A percentile compares a stretch with the other conserved stretches of the same genome.
Conservation (phyloP, 1,140 invertebrate genomes). For the Triops cancriformis region DNA sequence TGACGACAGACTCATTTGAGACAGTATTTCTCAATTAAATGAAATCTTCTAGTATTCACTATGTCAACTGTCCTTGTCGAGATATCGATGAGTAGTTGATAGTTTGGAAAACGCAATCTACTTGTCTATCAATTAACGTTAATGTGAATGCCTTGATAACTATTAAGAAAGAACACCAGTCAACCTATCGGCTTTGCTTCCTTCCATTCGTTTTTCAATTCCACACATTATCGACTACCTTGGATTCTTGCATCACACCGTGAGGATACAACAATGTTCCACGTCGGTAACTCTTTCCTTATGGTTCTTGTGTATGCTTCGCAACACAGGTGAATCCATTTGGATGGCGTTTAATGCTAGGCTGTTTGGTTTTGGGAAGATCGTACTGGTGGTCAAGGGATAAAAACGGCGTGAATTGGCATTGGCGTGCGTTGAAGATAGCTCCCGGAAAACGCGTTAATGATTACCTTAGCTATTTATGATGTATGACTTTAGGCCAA, state of each 20-base stretch:
- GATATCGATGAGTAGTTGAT: no score
- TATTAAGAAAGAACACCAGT: no score
- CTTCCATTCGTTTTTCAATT: no score
- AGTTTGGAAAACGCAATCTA: no score
- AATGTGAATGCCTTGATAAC: no score
- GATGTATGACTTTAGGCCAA: not conserved
- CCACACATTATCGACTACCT: no score
- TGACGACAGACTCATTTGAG: no score
- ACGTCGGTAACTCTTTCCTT: not conserved
- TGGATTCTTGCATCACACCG: not conserved
- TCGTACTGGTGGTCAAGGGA: not conserved
- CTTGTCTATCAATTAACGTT: no score
- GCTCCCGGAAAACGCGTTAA: constrained; percentile 9
- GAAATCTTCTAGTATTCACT: no score
- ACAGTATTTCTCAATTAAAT: no score
- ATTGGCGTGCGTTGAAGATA: constrained; percentile 7
- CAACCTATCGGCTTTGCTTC: no score
- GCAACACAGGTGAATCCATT: not conserved
- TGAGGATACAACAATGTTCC: not conserved
- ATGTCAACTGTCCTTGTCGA: no score
- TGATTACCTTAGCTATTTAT: constrained; percentile 8
- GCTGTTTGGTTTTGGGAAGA: not conserved
- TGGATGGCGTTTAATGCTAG: not conserved
- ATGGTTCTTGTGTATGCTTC: not conserved
- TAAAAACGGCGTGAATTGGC: constrained; percentile 10